phyloP scores from a whole-genome alignment of 2,797 vertebrate genomes.

The Dendrocincla tyrannina region DNA sequence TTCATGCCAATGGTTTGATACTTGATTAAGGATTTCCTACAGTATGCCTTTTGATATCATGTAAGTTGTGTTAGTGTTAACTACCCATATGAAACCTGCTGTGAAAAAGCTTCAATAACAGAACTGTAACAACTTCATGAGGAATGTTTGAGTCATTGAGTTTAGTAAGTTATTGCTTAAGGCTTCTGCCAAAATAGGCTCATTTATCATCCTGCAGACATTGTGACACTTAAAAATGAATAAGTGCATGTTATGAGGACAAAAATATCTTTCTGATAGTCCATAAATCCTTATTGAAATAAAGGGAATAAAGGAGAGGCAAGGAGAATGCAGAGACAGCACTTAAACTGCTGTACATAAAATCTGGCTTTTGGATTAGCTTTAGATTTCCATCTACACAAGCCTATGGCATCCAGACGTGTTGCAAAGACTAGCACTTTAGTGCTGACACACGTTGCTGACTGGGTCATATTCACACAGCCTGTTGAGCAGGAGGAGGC shows the following conservation, averaged over 20 bases:
- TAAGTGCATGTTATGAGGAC: constrained; percentile 52
- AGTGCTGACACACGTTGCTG: not conserved
- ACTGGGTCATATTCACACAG: not conserved
- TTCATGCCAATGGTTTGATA: not conserved
- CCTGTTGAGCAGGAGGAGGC: not conserved
- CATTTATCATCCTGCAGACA: constrained; percentile 63
- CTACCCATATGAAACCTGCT: constrained; percentile 41
- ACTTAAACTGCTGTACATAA: not conserved
- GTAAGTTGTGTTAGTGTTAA: not conserved
- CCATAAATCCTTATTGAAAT: constrained; percentile 61
- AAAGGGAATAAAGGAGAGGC: constrained; percentile 49
- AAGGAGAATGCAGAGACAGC: constrained; percentile 7
- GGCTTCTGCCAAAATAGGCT: constrained; percentile 62
- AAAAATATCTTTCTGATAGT: constrained; percentile 65
- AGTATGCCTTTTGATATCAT: not conserved
- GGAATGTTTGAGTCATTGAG: constrained; percentile 72
- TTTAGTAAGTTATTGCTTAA: constrained; percentile 72
- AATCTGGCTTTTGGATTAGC: constrained; percentile 54
- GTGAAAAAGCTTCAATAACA: constrained; percentile 59
- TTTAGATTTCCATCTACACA: constrained; percentile 34
- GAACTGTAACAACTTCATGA: constrained; percentile 54
- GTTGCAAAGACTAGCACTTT: not conserved
- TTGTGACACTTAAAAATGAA: constrained; percentile 60
- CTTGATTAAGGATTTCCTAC: constrained; percentile 27
- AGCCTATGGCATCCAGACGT: not conserved